These are phyloP conservation scores for Brachionus asplanchnoidis DNA, from an alignment of 1,140 invertebrate genomes.

Conservation along the genomic window DNA sequence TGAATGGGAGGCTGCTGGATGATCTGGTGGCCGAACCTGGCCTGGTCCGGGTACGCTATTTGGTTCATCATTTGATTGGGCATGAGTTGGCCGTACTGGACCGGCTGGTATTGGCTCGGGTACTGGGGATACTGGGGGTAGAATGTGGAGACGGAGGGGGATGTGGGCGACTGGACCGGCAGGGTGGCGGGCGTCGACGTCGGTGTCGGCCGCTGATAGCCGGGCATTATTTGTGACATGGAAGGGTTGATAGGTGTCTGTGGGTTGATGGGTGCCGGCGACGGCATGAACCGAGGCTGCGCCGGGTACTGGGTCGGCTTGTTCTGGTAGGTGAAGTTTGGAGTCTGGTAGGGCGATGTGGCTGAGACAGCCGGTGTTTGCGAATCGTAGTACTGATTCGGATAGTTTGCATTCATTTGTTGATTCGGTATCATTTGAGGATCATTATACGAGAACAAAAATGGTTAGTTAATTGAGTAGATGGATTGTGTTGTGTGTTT, in stretches of 20 bases:
- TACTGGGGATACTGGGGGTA: neutral
- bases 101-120: neutral
- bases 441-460: neutral
- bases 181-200: neutral
- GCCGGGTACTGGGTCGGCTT: neutral
- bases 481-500: neutral
- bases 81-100: neutral
- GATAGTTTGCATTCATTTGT: conserved; percentile 2
- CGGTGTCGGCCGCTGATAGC: neutral
- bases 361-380: neutral
- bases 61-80: neutral
- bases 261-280: neutral
- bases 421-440: conserved; percentile 26
- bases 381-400: neutral
- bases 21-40: neutral
- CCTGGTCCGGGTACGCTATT: neutral
- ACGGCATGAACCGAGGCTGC: neutral
- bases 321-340: neutral
- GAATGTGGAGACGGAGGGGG: neutral
- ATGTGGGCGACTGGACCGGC: neutral
- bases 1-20: neutral
- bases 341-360: neutral
- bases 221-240: neutral
- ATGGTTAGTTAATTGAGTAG: neutral
- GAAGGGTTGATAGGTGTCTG: neutral